A percentile compares a stretch with the other conserved stretches of the same genome.
phyloP scores from a whole-genome alignment of 2,888 invertebrate species.

The Trichacis sp. region DNA sequence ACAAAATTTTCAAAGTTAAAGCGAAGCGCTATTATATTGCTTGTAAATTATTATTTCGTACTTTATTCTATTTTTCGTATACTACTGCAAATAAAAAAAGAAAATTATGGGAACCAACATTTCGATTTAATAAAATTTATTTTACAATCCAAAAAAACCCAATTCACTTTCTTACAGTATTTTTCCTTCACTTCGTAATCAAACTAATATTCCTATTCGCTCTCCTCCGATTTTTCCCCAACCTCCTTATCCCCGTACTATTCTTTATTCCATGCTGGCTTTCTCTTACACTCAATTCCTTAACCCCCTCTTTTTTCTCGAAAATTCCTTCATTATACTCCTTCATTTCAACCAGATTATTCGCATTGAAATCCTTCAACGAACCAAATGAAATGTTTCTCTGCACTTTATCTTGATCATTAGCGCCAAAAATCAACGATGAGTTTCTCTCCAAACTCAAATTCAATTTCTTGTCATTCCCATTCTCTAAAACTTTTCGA shows the following conservation, averaged over 20 bases:
- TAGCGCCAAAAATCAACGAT: not conserved
- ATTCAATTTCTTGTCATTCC: not conserved
- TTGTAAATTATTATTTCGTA: no score
- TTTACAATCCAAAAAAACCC: no score
- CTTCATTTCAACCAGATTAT: not conserved
- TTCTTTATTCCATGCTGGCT: not conserved
- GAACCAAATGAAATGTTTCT: not conserved
- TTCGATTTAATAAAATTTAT: no score
- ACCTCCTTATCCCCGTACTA: constrained; percentile 4
- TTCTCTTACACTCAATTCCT: not conserved
- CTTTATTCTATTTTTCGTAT: no score
- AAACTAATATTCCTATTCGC: not conserved
- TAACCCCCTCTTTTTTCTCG: not conserved
- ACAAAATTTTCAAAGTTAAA: no score
- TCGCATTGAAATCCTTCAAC: not conserved
- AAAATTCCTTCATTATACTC: not conserved
- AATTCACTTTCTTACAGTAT: no score
- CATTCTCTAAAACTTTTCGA: not conserved
- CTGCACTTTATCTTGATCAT: not conserved
- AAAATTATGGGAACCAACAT: no score
- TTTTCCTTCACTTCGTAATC: not conserved
- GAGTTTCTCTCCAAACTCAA: not conserved
- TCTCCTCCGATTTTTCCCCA: not conserved
- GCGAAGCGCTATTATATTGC: no score
- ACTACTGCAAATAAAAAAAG: no score